These are phyloP conservation scores for Eriosoma lanigerum DNA, from an alignment of 1,140 invertebrate genomes.

Conservation along the genomic window DNA sequence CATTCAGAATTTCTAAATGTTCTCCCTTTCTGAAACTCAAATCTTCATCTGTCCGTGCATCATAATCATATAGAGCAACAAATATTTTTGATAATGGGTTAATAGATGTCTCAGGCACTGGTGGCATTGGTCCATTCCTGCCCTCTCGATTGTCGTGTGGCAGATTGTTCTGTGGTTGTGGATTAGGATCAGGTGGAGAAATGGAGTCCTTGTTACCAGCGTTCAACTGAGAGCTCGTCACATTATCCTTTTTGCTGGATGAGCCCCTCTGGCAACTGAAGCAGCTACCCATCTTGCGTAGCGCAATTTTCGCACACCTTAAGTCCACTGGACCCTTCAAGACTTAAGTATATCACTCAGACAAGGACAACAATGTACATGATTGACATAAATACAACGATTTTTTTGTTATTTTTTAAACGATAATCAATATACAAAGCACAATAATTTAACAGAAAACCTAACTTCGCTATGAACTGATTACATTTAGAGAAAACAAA, in stretches of 20 bases:
- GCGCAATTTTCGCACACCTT: background rate
- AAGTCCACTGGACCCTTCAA: background rate
- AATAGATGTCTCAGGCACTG: conserved; percentile 55
- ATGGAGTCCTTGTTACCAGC: conserved; percentile 53
- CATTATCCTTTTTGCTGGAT: conserved; percentile 56
- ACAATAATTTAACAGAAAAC: background rate
- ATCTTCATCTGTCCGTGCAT: conserved; percentile 97
- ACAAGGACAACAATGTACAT: background rate
- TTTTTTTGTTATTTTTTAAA: background rate
- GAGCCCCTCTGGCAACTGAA: conserved; percentile 55
- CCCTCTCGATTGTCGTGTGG: conserved; percentile 54
- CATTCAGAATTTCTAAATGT: conserved; percentile 96
- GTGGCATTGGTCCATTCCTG: conserved; percentile 56
- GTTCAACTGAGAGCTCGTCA: conserved; percentile 49
- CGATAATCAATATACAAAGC: background rate
- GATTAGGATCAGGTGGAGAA: conserved; percentile 53
- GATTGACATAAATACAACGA: background rate
- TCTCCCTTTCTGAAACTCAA: conserved; percentile 97
- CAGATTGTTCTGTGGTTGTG: conserved; percentile 53
- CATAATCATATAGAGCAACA: conserved; percentile 97
- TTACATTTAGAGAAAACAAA: background rate
- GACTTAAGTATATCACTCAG: background rate
- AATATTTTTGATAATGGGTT: conserved; percentile 73
- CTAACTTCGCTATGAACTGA: background rate
- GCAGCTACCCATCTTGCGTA: conserved; percentile 56